Evolutionary conservation across 2,113 vertebrate species (phyloP), one percentile per base, ranked within the genome.

Genomic region (Mastomys coucha): DNA sequence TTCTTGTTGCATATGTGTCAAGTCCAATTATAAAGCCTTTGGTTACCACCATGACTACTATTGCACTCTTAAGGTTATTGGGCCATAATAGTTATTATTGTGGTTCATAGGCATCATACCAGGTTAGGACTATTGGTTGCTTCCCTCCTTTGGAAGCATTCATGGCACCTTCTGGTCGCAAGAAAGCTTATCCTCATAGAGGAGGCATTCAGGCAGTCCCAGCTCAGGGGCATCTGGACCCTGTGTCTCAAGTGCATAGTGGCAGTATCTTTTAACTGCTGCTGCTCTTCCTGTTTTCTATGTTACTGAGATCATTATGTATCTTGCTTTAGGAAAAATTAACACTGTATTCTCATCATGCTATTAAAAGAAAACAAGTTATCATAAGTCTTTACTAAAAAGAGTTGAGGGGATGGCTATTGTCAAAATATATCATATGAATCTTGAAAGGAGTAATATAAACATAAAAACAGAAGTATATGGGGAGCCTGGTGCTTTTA

Each of bases 301-400:
- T 85, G 39, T 56, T 72, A 28, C 2, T 72, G 45, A 80, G 91
- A 81, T 31, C 2, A 89, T 77, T 93, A 7, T 2, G 76, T 87
- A 91, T 89, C 67, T n/a, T 13, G 11, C 6, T 88, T 85, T 89
- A 60, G n/a, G 77, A 77, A 63, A 75, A 13, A 91, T 49, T 2
- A 42, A 82, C 24, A 87, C 36, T 95, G 49, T 31, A 69, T 26
- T 89, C 1, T 69, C 13, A 45, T 84, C 63, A 85, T 73, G 24
- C 19, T 91, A 91, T 7, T 36, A 33, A 89, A 96, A 91, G 82
- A 89, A 91, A 33, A 20, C 2, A 39, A 78, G 24, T 86, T 86
- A 3, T 13, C 9, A 11, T 69, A 72, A 58, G 51, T 3, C 19
- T 87, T 82, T 51, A 72, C 3, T 7, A 0, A 36, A 81, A 91